phyloP scores from a whole-genome alignment of 2,888 invertebrate species.

The Euproctis similis region DNA sequence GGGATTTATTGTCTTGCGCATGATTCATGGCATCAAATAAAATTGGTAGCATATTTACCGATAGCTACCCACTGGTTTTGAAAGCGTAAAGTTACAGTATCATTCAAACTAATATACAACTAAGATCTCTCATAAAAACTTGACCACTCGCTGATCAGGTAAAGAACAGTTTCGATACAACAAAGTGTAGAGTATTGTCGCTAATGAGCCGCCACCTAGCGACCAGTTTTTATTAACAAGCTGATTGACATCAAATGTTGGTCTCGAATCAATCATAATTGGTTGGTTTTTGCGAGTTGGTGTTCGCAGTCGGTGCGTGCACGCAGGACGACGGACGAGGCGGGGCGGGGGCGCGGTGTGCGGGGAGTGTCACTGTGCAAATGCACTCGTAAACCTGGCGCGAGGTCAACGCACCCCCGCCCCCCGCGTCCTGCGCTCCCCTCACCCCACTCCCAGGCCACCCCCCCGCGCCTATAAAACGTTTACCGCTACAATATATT shows the following conservation, averaged over 20 bases:
- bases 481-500: conserved; percentile 61
- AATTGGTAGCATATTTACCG: no score
- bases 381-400: conserved; percentile 68
- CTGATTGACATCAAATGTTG: conserved; percentile 40
- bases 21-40: no score
- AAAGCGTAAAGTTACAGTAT: no score
- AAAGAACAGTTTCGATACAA: no score
- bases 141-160: no score
- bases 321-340: conserved; percentile 42
- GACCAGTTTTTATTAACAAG: conserved; percentile 43
- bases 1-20: no score
- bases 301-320: conserved; percentile 50
- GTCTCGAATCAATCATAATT: conserved; percentile 68
- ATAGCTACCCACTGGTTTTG: no score
- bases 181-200: no score
- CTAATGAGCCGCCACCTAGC: conserved; percentile 32
- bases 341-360: conserved; percentile 12
- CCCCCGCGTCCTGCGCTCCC: conserved; percentile 35
- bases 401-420: conserved; percentile 33
- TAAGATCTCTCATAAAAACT: no score
- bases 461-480: conserved; percentile 43
- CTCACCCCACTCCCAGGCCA: conserved; percentile 14
- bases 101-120: no score
- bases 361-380: conserved; percentile 70
- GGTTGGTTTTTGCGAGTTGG: conserved; percentile 54